Evolutionary conservation across 2,888 invertebrate genomes (phyloP).

Genomic region (Acanthopleura granulata): DNA sequence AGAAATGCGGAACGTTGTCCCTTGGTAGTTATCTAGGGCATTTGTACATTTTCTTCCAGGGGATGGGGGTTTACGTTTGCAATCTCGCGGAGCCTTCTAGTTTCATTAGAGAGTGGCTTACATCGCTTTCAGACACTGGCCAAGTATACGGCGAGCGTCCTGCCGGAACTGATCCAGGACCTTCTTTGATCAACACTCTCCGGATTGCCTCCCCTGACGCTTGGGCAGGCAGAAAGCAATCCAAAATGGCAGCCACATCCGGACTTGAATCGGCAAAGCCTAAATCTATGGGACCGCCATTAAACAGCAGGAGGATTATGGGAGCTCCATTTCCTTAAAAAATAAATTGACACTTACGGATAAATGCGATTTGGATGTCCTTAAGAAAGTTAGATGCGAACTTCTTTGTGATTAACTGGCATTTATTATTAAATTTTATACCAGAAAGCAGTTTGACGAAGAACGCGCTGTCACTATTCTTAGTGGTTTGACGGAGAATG

Average conservation of each 20-base stretch:
- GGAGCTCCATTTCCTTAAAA: constrained; percentile 25
- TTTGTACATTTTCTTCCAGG: too few species aligned
- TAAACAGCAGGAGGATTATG: constrained; percentile 55
- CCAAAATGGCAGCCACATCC: constrained; percentile 39
- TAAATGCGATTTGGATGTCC: too few species aligned
- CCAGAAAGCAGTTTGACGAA: too few species aligned
- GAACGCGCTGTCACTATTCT: too few species aligned
- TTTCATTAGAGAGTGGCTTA: constrained; percentile 18
- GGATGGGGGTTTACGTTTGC: too few species aligned
- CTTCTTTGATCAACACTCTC: constrained; percentile 41
- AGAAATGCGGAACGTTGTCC: too few species aligned
- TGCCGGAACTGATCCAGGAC: constrained; percentile 49
- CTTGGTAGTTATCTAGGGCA: too few species aligned
- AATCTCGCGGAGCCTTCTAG: too few species aligned
- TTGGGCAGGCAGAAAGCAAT: constrained; percentile 64
- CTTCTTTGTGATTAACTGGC: too few species aligned
- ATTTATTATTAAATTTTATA: too few species aligned
- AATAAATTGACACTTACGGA: not conserved
- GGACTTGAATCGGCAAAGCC: constrained; percentile 29
- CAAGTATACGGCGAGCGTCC: constrained; percentile 64
- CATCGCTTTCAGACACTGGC: constrained; percentile 46
- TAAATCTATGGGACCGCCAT: constrained; percentile 42
- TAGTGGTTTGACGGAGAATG: too few species aligned
- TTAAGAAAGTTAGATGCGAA: too few species aligned
- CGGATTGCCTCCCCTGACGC: constrained; percentile 57